Conservation (phyloP, 2,888 invertebrate species). For the Stenodera caucasica region DNA sequence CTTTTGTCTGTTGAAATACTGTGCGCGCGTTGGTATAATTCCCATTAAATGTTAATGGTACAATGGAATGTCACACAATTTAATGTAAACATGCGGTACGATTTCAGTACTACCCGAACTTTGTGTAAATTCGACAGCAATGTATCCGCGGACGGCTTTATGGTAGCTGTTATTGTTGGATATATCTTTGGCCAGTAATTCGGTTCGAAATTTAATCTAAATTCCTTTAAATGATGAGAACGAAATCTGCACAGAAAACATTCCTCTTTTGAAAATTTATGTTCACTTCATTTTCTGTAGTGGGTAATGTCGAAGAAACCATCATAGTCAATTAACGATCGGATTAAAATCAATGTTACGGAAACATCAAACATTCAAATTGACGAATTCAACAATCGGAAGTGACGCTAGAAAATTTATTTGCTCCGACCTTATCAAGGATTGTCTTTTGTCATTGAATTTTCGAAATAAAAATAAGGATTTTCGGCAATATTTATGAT, state of each 20-base stretch:
- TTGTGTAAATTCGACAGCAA: slow-evolving; percentile 51
- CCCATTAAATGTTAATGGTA: slow-evolving; percentile 56
- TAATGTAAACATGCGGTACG: slow-evolving; percentile 51
- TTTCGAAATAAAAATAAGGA: no score
- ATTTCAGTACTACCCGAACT: slow-evolving; percentile 48
- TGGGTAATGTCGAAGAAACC: slow-evolving; percentile 10
- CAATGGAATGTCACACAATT: slow-evolving; percentile 54
- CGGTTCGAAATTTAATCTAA: slow-evolving; percentile 45
- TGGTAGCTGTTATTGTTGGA: slow-evolving; percentile 27
- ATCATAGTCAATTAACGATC: slow-evolving; percentile 12
- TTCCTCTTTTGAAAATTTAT: no score
- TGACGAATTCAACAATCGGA: no score
- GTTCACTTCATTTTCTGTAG: no score
- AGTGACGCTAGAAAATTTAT: no score
- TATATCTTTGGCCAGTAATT: no score
- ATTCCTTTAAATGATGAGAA: slow-evolving; percentile 44
- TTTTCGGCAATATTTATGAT: no score
- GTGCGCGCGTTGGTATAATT: slow-evolving; percentile 48
- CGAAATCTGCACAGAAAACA: background rate
- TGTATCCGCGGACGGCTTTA: slow-evolving; percentile 45
- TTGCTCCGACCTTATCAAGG: no score
- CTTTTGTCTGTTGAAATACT: slow-evolving; percentile 52
- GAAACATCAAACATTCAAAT: slow-evolving; percentile 12
- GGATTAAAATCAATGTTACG: slow-evolving; percentile 17
- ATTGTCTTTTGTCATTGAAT: no score